Percentiles rank a stretch among this genome's conserved stretches.
Evolutionary conservation across 2,113 vertebrate species (phyloP).

Genomic region (Microcebus griseorufus): DNA sequence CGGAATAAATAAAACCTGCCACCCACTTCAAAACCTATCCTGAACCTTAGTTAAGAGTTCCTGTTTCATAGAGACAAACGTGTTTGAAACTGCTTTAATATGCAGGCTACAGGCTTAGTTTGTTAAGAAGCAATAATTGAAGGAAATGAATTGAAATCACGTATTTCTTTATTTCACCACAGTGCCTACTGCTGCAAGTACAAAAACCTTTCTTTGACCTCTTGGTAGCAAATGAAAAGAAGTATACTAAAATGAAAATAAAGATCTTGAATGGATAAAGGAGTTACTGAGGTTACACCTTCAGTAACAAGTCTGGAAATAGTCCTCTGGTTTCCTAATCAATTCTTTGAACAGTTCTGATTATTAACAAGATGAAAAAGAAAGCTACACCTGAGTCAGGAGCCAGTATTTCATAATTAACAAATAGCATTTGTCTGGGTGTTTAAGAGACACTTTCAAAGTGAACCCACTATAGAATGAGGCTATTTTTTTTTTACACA

Average conservation of each 20-base stretch:
- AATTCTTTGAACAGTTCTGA: background rate
- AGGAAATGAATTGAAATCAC: slow-evolving; percentile 7
- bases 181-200: background rate
- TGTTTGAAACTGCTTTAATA: slow-evolving; percentile 4
- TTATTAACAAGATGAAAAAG: slow-evolving; percentile 3
- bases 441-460: background rate
- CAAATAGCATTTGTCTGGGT: background rate
- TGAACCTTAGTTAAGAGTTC: background rate
- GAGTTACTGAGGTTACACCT: background rate
- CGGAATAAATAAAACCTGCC: background rate
- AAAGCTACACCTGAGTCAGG: background rate
- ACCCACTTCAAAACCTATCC: background rate
- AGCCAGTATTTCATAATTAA: background rate
- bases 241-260: background rate
- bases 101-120: background rate
- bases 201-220: background rate
- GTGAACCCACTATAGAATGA: background rate
- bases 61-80: background rate
- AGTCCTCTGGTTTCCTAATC: background rate
- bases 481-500: background rate
- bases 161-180: background rate
- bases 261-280: background rate
- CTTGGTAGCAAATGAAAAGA: slow-evolving; percentile 2
- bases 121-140: slow-evolving; percentile 35
- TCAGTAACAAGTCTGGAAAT: background rate